phyloP scores from a whole-genome alignment of 1,140 invertebrate genomes.

The Euwallacea similis region DNA sequence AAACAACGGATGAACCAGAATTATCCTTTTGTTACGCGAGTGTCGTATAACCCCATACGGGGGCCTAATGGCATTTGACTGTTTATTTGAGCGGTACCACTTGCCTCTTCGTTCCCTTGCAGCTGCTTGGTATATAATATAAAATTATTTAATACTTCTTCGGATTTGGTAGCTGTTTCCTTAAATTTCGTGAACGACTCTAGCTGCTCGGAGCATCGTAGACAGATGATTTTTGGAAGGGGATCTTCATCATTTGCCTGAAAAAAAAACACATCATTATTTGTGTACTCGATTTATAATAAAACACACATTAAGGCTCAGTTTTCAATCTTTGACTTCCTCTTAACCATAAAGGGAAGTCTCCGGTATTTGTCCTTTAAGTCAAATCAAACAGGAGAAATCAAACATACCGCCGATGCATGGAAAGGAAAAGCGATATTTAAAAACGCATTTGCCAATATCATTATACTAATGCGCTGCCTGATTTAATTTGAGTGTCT shows the following conservation, averaged over 20 bases:
- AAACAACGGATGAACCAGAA: conserved; percentile 34
- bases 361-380: too few species aligned
- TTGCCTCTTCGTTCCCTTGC: conserved; percentile 59
- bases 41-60: conserved; percentile 40
- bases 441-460: conserved; percentile 10
- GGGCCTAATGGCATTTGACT: conserved; percentile 10
- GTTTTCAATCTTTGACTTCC: too few species aligned
- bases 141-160: conserved; percentile 62
- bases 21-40: conserved; percentile 38
- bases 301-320: too few species aligned
- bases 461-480: conserved; percentile 1
- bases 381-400: background rate
- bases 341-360: too few species aligned
- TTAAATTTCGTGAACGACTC: conserved; percentile 62
- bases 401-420: background rate
- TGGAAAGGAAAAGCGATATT: conserved; percentile 1
- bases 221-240: conserved; percentile 62
- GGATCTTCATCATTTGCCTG: conserved; percentile 61
- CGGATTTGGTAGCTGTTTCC: conserved; percentile 60
- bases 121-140: conserved; percentile 59
- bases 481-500: conserved; percentile 3
- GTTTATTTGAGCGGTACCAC: conserved; percentile 2
- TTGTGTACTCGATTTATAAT: too few species aligned
- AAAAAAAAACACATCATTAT: conserved; percentile 42
- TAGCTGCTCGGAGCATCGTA: conserved; percentile 60